Percentiles rank a stretch among this genome's conserved stretches.
Evolutionary conservation across 2,797 vertebrate genomes (phyloP).

Genomic region (Potorous gilbertii): DNA sequence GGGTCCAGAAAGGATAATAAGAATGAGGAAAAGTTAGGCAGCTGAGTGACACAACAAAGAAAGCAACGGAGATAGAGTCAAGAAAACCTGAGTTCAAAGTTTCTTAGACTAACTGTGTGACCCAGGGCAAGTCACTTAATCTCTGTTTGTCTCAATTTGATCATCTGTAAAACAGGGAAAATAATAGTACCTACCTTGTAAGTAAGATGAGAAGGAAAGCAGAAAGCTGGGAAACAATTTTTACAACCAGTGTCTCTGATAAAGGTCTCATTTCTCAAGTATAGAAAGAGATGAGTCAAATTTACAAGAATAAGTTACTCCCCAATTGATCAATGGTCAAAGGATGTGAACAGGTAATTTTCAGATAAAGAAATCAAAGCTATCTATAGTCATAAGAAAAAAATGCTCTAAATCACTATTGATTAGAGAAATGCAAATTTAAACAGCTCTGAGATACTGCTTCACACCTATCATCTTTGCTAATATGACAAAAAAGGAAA

Average conservation of each 20-base stretch:
- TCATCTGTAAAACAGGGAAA: not conserved
- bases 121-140: not conserved
- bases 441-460: no score
- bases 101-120: not conserved
- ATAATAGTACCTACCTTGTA: not conserved
- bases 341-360: not conserved
- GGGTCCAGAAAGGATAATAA: not conserved
- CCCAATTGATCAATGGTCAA: not conserved
- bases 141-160: not conserved
- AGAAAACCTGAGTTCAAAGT: not conserved
- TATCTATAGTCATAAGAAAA: not conserved
- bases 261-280: not conserved
- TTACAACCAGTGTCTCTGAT: not conserved
- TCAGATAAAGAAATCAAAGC: not conserved
- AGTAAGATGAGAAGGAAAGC: not conserved
- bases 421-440: no score
- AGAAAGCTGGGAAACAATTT: not conserved
- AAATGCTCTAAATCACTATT: not conserved
- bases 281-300: not conserved
- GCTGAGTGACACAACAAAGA: not conserved
- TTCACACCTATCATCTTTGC: no score
- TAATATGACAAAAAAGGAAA: no score
- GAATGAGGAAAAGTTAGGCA: not conserved
- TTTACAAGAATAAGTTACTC: not conserved
- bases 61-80: not conserved